Percentiles rank a stretch among this genome's conserved stretches.
These are phyloP conservation scores for Neoseiulus cucumeris DNA, from an alignment of 1,140 invertebrate species.

Conservation along the genomic window DNA sequence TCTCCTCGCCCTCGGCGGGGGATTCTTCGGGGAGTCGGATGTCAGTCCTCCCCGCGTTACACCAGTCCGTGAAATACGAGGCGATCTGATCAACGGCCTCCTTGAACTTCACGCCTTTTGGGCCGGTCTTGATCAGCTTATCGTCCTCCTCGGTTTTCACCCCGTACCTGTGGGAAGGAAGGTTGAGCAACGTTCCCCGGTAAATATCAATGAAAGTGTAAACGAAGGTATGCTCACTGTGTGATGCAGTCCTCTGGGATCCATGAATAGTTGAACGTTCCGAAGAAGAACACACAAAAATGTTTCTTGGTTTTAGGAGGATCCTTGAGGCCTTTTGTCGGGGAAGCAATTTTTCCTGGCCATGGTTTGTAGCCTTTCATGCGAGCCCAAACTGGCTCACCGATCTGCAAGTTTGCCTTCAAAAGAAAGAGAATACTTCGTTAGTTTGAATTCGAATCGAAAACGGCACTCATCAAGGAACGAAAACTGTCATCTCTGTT, in stretches of 20 bases:
- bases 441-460: neutral
- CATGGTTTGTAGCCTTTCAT: slow-evolving; percentile 26
- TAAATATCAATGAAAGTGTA: neutral
- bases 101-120: slow-evolving; percentile 13
- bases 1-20: neutral
- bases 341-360: slow-evolving; percentile 25
- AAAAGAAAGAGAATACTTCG: neutral
- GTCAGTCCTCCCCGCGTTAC: neutral
- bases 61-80: slow-evolving; percentile 11
- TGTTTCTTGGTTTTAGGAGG: slow-evolving; percentile 34
- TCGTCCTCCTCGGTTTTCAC: slow-evolving; percentile 1
- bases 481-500: too few relatives aligned
- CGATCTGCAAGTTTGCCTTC: slow-evolving; percentile 15
- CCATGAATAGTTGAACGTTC: slow-evolving; percentile 53
- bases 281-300: slow-evolving; percentile 82
- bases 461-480: too few relatives aligned
- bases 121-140: neutral
- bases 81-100: slow-evolving; percentile 17
- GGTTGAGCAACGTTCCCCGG: neutral
- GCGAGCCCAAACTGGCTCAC: slow-evolving; percentile 25
- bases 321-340: slow-evolving; percentile 28
- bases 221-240: neutral
- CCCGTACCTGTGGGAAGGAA: neutral
- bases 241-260: slow-evolving; percentile 11
- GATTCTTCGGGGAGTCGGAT: neutral